phyloP scores from a whole-genome alignment of 2,888 invertebrate genomes.

The Spodoptera picta region DNA sequence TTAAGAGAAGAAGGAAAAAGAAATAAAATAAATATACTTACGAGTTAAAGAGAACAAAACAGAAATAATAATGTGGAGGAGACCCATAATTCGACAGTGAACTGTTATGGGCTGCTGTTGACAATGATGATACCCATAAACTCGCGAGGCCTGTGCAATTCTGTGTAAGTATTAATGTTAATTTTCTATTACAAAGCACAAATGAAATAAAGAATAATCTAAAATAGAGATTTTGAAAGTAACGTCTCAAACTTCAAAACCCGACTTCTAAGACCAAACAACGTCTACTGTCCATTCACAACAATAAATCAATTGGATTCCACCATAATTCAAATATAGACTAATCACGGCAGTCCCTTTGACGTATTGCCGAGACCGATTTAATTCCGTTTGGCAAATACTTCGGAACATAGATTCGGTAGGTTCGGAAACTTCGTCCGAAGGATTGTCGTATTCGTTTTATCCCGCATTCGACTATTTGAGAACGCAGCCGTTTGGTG shows the following conservation, averaged over 20 bases:
- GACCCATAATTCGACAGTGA: too few species aligned
- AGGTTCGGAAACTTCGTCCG: constrained; percentile 20
- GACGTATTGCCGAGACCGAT: constrained; percentile 49
- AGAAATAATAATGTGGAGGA: too few species aligned
- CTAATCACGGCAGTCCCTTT: constrained; percentile 56
- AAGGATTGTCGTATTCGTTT: constrained; percentile 34
- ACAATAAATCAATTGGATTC: constrained; percentile 47
- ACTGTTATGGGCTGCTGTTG: too few species aligned
- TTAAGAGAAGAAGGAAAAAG: too few species aligned
- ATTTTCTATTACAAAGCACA: too few species aligned
- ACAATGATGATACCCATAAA: too few species aligned
- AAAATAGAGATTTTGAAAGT: too few species aligned
- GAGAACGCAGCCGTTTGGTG: constrained; percentile 4
- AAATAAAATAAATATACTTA: too few species aligned
- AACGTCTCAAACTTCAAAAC: neutral
- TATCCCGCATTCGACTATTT: constrained; percentile 30
- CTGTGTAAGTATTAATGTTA: too few species aligned
- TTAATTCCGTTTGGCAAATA: constrained; percentile 49
- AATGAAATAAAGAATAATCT: too few species aligned
- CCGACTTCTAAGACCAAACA: neutral
- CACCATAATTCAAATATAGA: constrained; percentile 49
- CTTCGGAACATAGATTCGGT: constrained; percentile 38
- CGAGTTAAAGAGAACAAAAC: too few species aligned
- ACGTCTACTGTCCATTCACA: constrained; percentile 21
- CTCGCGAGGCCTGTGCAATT: too few species aligned